Percentiles rank a stretch among this genome's conserved stretches.
Conservation (phyloP, 2,113 vertebrate species). For the Cynocephalus volans region DNA sequence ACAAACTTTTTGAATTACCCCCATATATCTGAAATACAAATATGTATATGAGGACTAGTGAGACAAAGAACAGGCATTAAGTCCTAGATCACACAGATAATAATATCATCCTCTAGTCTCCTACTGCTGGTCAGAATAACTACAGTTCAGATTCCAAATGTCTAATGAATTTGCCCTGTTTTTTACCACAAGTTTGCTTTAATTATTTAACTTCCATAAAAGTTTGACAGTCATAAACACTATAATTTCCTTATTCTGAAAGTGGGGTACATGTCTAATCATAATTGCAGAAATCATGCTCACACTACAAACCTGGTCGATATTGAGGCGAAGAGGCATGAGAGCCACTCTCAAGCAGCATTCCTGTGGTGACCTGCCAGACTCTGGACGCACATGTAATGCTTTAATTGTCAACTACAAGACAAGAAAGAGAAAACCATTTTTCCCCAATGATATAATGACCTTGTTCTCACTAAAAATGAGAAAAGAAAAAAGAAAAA, state of each 20-base stretch:
- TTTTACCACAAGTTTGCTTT: not conserved
- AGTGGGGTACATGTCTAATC: fast-evolving
- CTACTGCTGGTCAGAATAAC: too few relatives aligned
- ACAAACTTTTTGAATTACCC: too few relatives aligned
- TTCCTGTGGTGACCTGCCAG: slow-evolving; percentile 95
- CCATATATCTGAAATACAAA: not conserved
- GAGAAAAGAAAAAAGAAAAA: not conserved
- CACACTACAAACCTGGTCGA: slow-evolving; percentile 94
- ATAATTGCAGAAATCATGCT: fast-evolving
- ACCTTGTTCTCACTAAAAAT: not conserved
- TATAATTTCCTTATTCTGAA: not conserved
- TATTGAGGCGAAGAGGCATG: slow-evolving; percentile 98
- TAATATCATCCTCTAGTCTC: too few relatives aligned
- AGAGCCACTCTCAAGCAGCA: slow-evolving; percentile 97
- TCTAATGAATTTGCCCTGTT: not conserved
- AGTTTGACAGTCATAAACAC: not conserved
- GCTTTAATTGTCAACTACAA: slow-evolving; percentile 96
- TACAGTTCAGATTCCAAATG: not conserved
- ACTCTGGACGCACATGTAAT: slow-evolving; percentile 96
- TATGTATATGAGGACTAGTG: fast-evolving
- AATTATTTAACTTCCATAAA: not conserved
- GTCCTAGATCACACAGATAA: fast-evolving
- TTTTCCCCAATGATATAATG: not conserved
- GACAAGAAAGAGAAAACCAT: not conserved
- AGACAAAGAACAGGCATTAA: not conserved